These are phyloP conservation scores for Ctena decussata DNA, from an alignment of 2,888 invertebrate genomes.

Conservation along the genomic window DNA sequence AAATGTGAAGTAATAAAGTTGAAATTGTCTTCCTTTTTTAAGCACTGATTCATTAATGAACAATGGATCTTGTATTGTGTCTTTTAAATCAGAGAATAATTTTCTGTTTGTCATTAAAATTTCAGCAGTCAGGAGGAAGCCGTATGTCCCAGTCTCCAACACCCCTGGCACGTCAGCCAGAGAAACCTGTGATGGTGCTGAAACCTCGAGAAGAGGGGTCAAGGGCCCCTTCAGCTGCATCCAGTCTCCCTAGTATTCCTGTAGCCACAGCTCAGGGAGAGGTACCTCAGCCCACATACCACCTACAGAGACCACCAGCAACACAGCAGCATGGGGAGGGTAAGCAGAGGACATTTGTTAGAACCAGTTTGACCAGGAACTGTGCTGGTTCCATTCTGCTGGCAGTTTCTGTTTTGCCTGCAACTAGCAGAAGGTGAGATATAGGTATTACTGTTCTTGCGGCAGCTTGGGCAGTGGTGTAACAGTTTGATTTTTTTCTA, in stretches of 20 bases:
- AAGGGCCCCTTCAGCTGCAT: constrained; percentile 34
- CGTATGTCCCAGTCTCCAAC: constrained; percentile 29
- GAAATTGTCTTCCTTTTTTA: too few species aligned
- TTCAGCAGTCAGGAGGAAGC: not conserved
- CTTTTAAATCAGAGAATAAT: too few species aligned
- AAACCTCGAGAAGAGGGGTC: constrained; percentile 67
- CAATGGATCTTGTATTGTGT: too few species aligned
- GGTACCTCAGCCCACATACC: constrained; percentile 59
- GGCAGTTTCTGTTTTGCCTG: too few species aligned
- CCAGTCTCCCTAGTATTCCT: constrained; percentile 59
- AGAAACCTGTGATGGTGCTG: constrained; percentile 73
- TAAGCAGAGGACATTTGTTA: not conserved
- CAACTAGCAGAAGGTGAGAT: too few species aligned
- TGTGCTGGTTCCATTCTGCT: too few species aligned
- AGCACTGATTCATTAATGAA: too few species aligned
- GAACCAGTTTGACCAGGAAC: too few species aligned
- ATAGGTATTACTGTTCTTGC: too few species aligned
- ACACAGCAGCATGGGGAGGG: constrained; percentile 35
- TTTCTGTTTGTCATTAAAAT: not conserved
- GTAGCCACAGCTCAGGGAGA: constrained; percentile 54
- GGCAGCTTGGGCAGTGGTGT: too few species aligned
- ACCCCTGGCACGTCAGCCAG: constrained; percentile 50
- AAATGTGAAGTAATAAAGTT: too few species aligned
- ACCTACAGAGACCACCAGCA: constrained; percentile 49
- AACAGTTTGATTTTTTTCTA: too few species aligned